Base-by-base conservation (phyloP, 2,113 vertebrate species). In the Aegypius monachus region DNA sequence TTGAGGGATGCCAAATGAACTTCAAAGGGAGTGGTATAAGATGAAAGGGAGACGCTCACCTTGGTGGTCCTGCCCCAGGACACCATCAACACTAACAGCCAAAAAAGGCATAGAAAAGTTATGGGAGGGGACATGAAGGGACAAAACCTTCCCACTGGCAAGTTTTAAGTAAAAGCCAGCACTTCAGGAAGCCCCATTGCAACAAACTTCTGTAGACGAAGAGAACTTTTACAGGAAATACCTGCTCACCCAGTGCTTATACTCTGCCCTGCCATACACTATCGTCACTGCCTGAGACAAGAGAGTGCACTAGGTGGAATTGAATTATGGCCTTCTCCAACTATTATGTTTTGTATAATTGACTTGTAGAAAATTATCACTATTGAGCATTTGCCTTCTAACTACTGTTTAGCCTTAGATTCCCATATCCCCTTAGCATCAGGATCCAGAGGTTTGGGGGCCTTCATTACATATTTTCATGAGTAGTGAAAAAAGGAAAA, bases 51-150 rank as follows among this genome's bases (percentile, higher is more conserved):
- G 43, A 72, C 1, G 16, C 53, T 93, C 29, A 82, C 62, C 66
- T 92, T 45, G 21, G 86, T 80, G 58, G 78, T 92, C 70, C 70
- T 94, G 43, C 74, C 90, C 43, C 62, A 90, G 48, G 73, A 79
- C 32, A 43, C n/a, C 74, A 93, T 22, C 68, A 62, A 58, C 13
- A 12, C 62, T 61, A 56, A 68, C 19, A 84, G 29, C 2, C 47
- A 63, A 79, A 83, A 59, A n/a, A 17, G 40, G 22, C 63, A 79
- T 7, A 4, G n/a, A 72, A 59, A 66, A 84, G 47, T 82, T 55
- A 48, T 4, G 19, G 55, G 20, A 77, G 31, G n/a, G 13, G 21
- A 81, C 52, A 75, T 5, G 5, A 65, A 68, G 38, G 66, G 36
- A 94, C 47, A 75, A 88, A 85, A 88, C 26, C 42, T 79, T 50